phyloP scores from a whole-genome alignment of 2,797 vertebrate genomes.

The Pachyuromys duprasi region DNA sequence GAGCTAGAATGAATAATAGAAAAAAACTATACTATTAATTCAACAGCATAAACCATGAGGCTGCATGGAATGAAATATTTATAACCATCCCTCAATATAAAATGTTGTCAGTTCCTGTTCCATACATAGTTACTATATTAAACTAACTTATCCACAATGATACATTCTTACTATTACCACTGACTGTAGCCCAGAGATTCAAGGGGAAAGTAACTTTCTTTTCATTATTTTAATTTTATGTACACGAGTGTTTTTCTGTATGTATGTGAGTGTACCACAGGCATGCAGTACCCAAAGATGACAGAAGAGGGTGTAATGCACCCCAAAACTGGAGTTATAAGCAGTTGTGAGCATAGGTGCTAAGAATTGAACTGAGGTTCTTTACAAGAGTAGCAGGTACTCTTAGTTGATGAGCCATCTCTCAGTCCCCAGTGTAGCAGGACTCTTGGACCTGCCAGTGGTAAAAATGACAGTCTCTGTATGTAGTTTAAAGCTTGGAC shows the following conservation, averaged over 20 bases:
- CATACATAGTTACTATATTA: neutral
- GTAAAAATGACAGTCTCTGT: no score
- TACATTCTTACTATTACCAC: neutral
- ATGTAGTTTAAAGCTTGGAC: no score
- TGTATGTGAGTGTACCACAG: neutral
- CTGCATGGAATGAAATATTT: constrained; percentile 5
- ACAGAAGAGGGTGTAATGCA: neutral
- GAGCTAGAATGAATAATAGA: no score
- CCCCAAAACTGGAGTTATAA: neutral
- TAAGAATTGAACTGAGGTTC: neutral
- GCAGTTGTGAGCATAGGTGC: neutral
- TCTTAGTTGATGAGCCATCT: neutral
- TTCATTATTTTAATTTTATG: neutral
- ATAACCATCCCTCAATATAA: neutral
- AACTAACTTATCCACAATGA: neutral
- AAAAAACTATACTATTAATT: no score
- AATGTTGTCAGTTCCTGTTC: neutral
- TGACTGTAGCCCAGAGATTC: neutral
- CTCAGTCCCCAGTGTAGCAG: neutral
- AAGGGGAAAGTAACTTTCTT: neutral
- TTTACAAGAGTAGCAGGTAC: neutral
- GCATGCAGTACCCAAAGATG: neutral
- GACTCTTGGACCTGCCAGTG: no score
- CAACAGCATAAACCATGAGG: neutral
- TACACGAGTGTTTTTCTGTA: neutral